A percentile compares a stretch with the other conserved stretches of the same genome.
Conservation (phyloP, 2,888 invertebrate species). For the Agrochola litura region DNA sequence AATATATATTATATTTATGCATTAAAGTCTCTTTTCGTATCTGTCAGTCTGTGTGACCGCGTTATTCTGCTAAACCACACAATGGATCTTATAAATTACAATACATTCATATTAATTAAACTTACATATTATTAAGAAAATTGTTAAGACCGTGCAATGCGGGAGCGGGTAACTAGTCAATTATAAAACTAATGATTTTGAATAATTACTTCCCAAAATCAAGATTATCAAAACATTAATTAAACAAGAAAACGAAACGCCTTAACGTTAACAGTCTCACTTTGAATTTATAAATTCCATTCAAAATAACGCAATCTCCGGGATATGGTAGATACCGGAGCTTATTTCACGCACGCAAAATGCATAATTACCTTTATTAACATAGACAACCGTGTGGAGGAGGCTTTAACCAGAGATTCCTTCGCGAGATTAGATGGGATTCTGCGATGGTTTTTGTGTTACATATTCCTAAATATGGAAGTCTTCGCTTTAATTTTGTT, state of each 20-base stretch:
- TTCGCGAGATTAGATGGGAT: conserved; percentile 76
- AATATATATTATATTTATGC: too few species aligned
- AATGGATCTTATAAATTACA: too few species aligned
- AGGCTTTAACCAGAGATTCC: conserved; percentile 64
- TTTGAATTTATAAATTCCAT: conserved; percentile 76
- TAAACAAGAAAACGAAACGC: conserved; percentile 32
- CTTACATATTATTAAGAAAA: background rate
- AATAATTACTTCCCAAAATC: background rate
- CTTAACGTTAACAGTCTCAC: conserved; percentile 47
- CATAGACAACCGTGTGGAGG: conserved; percentile 70
- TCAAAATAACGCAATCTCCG: conserved; percentile 76
- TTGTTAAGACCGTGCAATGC: background rate
- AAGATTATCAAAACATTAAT: conserved; percentile 8
- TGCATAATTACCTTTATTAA: conserved; percentile 88
- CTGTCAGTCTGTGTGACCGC: background rate
- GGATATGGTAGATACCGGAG: conserved; percentile 70
- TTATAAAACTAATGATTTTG: background rate
- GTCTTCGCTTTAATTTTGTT: conserved; percentile 37
- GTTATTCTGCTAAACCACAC: background rate
- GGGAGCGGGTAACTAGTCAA: background rate
- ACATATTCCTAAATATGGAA: conserved; percentile 53
- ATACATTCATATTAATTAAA: background rate
- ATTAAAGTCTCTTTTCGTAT: too few species aligned
- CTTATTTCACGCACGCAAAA: conserved; percentile 85
- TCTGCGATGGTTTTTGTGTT: conserved; percentile 70